phyloP scores from a whole-genome alignment of 2,113 vertebrate genomes.

The Petaurus breviceps region DNA sequence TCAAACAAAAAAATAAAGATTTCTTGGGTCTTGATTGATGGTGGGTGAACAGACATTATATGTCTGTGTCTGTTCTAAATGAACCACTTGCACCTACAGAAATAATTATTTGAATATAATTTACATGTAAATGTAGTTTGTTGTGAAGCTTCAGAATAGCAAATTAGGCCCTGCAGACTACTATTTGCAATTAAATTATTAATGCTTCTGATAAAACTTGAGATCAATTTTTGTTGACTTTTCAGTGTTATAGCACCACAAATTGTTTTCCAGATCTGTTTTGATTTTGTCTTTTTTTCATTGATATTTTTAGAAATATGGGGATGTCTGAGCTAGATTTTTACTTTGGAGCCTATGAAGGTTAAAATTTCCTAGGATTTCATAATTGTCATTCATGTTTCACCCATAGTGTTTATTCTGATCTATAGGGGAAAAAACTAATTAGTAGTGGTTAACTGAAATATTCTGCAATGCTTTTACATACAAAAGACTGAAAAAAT shows the following conservation, averaged over 20 bases:
- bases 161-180: constrained; percentile 91
- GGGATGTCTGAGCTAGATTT: constrained; percentile 17
- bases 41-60: constrained; percentile 68
- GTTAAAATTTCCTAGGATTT: constrained; percentile 67
- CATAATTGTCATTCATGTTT: constrained; percentile 16
- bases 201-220: constrained; percentile 88
- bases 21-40: constrained; percentile 70
- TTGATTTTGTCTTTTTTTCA: constrained; percentile 10
- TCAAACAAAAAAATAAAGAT: constrained; percentile 70
- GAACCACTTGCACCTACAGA: constrained; percentile 83
- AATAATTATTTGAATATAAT: constrained; percentile 91
- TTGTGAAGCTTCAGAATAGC: constrained; percentile 81
- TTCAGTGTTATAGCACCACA: constrained; percentile 78
- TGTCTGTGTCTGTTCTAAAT: constrained; percentile 72
- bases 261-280: constrained; percentile 82
- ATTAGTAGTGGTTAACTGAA: background rate
- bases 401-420: constrained; percentile 30
- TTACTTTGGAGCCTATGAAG: constrained; percentile 65
- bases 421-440: constrained; percentile 8
- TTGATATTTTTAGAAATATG: background rate
- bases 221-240: constrained; percentile 89
- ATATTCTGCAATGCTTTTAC: background rate
- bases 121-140: constrained; percentile 93
- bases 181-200: constrained; percentile 93
- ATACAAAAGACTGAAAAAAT: background rate